A percentile compares a stretch with the other conserved stretches of the same genome.
Conservation (phyloP, 2,797 vertebrate genomes). For the Hylomyscus alleni region DNA sequence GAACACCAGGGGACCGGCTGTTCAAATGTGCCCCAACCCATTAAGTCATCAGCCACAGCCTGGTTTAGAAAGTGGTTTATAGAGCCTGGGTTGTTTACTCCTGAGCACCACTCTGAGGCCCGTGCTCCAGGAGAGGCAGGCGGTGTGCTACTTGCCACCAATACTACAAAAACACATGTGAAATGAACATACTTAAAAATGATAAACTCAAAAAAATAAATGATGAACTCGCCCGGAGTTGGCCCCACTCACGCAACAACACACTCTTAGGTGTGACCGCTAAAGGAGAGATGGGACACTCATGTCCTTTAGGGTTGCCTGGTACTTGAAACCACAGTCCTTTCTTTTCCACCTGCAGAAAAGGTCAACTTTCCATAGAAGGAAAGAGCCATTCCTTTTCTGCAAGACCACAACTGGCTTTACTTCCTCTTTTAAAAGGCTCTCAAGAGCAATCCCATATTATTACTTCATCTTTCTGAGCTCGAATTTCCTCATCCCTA, state of each 20-base stretch:
- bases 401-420: not conserved
- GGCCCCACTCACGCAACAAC: not conserved
- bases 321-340: not conserved
- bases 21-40: slow-evolving; percentile 37
- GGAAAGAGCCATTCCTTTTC: not conserved
- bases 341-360: not conserved
- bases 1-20: slow-evolving; percentile 18
- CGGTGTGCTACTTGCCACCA: not conserved
- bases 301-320: not conserved
- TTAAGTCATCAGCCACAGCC: slow-evolving; percentile 4
- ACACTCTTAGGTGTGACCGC: fast-evolving
- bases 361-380: not conserved
- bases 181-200: not conserved
- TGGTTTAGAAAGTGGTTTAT: slow-evolving; percentile 38
- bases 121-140: not conserved
- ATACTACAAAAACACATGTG: fast-evolving
- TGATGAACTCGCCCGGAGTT: not conserved
- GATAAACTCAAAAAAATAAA: not conserved
- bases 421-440: not conserved
- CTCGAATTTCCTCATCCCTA: not conserved
- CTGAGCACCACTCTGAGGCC: not conserved
- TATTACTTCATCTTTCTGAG: not conserved
- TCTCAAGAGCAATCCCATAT: not conserved
- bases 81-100: not conserved
- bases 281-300: not conserved